Conservation (phyloP, 2,888 invertebrate genomes). For the Hydriomena furcata region DNA sequence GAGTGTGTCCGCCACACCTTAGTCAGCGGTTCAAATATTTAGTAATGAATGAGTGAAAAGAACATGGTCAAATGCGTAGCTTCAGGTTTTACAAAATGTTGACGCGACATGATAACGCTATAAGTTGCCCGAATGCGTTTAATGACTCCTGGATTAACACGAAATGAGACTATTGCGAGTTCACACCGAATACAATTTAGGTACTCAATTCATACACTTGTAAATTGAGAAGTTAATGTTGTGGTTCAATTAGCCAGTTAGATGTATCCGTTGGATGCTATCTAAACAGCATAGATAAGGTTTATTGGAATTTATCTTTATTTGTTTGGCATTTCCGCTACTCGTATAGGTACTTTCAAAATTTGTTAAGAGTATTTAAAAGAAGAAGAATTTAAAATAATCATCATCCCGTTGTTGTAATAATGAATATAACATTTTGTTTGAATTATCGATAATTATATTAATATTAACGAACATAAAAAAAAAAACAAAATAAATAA, state of each 20-base stretch:
- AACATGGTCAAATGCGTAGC: conserved; percentile 29
- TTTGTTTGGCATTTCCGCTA: conserved; percentile 10
- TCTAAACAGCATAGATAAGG: conserved; percentile 7
- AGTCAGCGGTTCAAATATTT: conserved; percentile 25
- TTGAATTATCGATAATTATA: too few relatives aligned
- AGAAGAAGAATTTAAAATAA: too few relatives aligned
- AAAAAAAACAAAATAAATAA: too few relatives aligned
- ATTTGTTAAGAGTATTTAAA: too few relatives aligned
- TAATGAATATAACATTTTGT: too few relatives aligned
- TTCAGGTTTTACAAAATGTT: conserved; percentile 18
- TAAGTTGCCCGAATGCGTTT: conserved; percentile 42
- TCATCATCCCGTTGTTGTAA: too few relatives aligned
- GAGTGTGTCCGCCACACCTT: conserved; percentile 29
- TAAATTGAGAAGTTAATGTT: conserved; percentile 1
- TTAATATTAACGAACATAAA: too few relatives aligned
- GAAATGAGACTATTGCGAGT: conserved; percentile 7
- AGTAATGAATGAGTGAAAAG: conserved; percentile 24
- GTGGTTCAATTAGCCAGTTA: background rate
- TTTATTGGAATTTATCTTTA: conserved; percentile 10
- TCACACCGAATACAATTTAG: conserved; percentile 9
- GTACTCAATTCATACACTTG: conserved; percentile 2
- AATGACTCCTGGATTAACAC: conserved; percentile 34
- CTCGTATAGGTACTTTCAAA: too few relatives aligned
- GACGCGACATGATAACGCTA: conserved; percentile 34
- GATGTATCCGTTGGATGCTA: conserved; percentile 14